Conservation (phyloP, 2,888 invertebrate genomes). For the Scaeva pyrastri region DNA sequence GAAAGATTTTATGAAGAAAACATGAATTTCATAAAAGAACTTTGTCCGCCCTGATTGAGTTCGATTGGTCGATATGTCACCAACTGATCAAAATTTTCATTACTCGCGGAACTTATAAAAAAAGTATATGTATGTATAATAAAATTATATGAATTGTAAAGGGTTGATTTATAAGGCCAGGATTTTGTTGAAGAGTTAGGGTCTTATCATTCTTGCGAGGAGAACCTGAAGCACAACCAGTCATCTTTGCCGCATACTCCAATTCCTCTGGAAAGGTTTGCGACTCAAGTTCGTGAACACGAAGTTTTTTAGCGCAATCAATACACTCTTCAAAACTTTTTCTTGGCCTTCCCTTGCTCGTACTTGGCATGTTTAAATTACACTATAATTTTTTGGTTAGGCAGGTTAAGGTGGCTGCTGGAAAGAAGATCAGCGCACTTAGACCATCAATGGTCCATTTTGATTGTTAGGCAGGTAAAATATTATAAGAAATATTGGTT, state of each 20-base stretch:
- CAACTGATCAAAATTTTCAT: too few relatives aligned
- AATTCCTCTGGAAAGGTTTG: conserved; percentile 15
- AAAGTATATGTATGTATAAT: too few relatives aligned
- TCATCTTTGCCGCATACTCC: neutral
- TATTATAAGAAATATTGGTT: neutral
- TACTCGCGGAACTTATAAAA: too few relatives aligned
- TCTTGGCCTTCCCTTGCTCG: conserved; percentile 27
- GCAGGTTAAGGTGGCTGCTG: too few relatives aligned
- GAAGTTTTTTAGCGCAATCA: conserved; percentile 39
- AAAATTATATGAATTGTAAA: too few relatives aligned
- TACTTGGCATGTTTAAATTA: conserved; percentile 9
- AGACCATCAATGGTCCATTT: too few relatives aligned
- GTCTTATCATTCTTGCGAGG: conserved; percentile 16
- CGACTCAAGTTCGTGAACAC: conserved; percentile 16
- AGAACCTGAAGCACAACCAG: conserved; percentile 30
- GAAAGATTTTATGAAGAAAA: too few relatives aligned
- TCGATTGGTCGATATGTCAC: too few relatives aligned
- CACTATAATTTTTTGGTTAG: conserved; percentile 3
- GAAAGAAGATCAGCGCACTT: too few relatives aligned
- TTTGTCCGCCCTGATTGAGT: too few relatives aligned
- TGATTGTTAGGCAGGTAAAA: neutral
- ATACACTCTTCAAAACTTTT: conserved; percentile 33
- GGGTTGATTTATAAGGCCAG: too few relatives aligned
- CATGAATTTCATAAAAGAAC: too few relatives aligned
- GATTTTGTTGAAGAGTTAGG: conserved; percentile 19